A percentile compares a stretch with the other conserved stretches of the same genome.
Conservation (phyloP, 2,113 vertebrate genomes). For the Chionis minor region DNA sequence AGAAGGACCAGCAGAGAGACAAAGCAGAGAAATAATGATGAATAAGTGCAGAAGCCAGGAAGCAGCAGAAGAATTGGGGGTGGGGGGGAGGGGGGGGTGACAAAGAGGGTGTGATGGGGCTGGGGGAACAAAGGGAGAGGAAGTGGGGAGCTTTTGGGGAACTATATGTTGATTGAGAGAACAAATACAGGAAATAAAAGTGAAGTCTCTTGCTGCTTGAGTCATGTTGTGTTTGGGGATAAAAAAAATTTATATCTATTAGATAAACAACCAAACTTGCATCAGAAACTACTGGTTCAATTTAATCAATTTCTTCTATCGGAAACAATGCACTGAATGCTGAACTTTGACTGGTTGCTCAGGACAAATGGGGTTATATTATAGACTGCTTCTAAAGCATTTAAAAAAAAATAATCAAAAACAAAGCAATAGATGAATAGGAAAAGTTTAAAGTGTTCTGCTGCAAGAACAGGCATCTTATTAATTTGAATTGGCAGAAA, state of each 20-base stretch:
- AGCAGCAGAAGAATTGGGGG: not conserved
- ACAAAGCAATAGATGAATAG: not conserved
- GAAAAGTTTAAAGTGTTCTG: not conserved
- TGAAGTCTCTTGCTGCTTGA: not conserved
- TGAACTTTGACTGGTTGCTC: not conserved
- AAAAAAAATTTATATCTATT: not conserved
- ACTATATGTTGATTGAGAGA: no score
- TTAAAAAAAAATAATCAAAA: not conserved
- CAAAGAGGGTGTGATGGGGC: no score
- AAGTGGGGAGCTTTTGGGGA: not conserved
- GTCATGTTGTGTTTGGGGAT: not conserved
- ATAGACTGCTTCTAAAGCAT: not conserved
- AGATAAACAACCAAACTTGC: not conserved
- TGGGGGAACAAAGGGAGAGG: no score
- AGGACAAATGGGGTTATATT: not conserved
- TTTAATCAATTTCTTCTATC: not conserved
- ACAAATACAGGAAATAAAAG: no score
- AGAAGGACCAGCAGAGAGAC: not conserved
- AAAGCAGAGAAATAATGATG: not conserved
- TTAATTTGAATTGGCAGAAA: conserved; percentile 28
- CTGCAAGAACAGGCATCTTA: not conserved
- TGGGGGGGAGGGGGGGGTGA: no score
- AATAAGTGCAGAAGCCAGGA: not conserved
- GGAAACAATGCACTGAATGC: not conserved
- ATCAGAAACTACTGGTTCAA: not conserved